phyloP scores from a whole-genome alignment of 2,888 invertebrate species.

The Synergus laeviventris region DNA sequence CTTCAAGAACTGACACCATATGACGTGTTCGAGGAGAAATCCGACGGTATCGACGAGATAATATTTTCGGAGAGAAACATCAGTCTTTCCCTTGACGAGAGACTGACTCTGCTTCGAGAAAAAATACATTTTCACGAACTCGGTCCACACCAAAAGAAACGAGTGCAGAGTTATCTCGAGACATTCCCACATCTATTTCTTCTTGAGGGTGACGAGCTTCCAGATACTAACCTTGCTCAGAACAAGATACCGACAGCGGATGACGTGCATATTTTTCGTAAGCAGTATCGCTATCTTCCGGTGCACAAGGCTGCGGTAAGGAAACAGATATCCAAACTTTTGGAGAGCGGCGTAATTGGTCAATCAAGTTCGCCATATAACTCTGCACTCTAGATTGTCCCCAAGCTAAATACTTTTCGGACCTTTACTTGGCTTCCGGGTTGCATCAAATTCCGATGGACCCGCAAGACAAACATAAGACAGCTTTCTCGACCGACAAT shows the following conservation, averaged over 20 bases:
- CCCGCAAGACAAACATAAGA: slow-evolving; percentile 47
- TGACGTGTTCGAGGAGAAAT: slow-evolving; percentile 4
- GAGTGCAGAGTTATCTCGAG: neutral
- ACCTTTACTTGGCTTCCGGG: neutral
- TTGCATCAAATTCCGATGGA: slow-evolving; percentile 45
- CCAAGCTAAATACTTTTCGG: slow-evolving; percentile 23
- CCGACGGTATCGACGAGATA: neutral
- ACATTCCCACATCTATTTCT: neutral
- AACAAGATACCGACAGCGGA: neutral
- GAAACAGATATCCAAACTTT: slow-evolving; percentile 15
- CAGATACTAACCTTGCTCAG: neutral
- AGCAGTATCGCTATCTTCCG: neutral
- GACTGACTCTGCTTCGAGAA: neutral
- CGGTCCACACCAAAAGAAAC: neutral
- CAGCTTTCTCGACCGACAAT: slow-evolving; percentile 48
- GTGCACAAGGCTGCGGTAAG: neutral
- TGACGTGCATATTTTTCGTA: neutral
- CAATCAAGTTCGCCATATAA: slow-evolving; percentile 33
- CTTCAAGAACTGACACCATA: neutral
- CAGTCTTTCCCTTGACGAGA: neutral
- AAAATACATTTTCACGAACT: neutral
- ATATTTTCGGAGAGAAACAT: neutral
- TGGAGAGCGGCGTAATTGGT: neutral
- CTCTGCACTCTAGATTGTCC: slow-evolving; percentile 38
- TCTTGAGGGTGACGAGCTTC: slow-evolving; percentile 3